These are phyloP conservation scores for Larimichthys polyactis DNA, from an alignment of 2,113 vertebrate species.

Conservation along the genomic window DNA sequence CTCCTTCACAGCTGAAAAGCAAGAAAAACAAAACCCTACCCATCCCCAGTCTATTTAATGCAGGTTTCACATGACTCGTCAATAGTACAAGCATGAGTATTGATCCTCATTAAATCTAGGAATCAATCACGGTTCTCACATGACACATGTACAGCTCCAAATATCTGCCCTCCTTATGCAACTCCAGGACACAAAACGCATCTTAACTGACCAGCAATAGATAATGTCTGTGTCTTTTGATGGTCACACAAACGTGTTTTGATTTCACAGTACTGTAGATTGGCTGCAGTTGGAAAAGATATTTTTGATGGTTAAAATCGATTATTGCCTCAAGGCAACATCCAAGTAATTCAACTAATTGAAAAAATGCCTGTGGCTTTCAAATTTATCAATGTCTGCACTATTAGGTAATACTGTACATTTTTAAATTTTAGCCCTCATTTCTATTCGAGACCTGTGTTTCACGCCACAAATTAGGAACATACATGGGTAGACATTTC, in stretches of 20 bases:
- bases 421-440: not conserved
- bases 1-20: not conserved
- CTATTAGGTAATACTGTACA: not conserved
- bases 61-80: slow-evolving; percentile 33
- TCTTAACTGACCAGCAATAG: not conserved
- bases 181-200: not conserved
- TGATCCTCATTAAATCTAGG: slow-evolving; percentile 45
- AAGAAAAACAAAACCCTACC: not conserved
- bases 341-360: not conserved
- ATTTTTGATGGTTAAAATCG: not conserved
- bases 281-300: slow-evolving; percentile 3
- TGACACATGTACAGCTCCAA: slow-evolving; percentile 35
- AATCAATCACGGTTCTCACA: slow-evolving; percentile 42
- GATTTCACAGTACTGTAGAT: slow-evolving; percentile 31
- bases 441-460: not conserved
- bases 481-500: not conserved
- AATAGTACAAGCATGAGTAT: slow-evolving; percentile 43
- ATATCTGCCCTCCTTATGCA: not conserved
- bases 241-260: slow-evolving; percentile 11
- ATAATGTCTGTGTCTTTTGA: not conserved
- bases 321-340: not conserved
- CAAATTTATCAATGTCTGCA: too few species aligned
- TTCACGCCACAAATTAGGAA: too few species aligned
- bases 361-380: not conserved
- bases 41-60: slow-evolving; percentile 13